These are phyloP conservation scores for Pogonocherus hispidulus DNA, from an alignment of 2,888 invertebrate species.

Conservation along the genomic window DNA sequence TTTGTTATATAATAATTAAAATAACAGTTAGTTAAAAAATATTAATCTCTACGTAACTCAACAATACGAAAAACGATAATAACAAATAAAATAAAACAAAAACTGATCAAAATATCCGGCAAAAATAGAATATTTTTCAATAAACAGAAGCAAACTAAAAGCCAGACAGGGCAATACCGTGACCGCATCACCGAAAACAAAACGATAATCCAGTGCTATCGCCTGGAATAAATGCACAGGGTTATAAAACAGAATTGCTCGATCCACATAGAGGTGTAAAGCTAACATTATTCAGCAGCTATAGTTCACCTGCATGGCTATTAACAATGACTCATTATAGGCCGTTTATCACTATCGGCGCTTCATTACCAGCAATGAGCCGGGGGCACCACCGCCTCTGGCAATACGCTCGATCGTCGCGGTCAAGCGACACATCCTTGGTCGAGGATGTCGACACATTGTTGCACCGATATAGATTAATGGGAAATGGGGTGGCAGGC, in stretches of 20 bases:
- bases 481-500: slow-evolving; percentile 49
- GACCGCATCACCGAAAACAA: background rate
- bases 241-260: background rate
- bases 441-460: slow-evolving; percentile 60
- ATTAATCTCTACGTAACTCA: too few species aligned
- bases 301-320: slow-evolving; percentile 61
- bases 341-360: slow-evolving; percentile 65
- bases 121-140: too few species aligned
- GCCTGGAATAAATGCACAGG: background rate
- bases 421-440: slow-evolving; percentile 22
- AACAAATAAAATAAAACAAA: too few species aligned
- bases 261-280: slow-evolving; percentile 35
- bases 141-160: too few species aligned
- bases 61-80: too few species aligned
- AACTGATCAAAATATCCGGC: too few species aligned
- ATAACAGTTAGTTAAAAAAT: too few species aligned
- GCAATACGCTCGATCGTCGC: slow-evolving; percentile 34
- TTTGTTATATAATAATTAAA: too few species aligned
- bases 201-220: background rate
- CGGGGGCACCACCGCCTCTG: slow-evolving; percentile 40
- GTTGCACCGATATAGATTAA: slow-evolving; percentile 64
- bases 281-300: slow-evolving; percentile 43
- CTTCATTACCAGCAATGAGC: slow-evolving; percentile 65
- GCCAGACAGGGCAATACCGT: background rate
- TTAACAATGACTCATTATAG: slow-evolving; percentile 65